Conservation (phyloP, 2,888 invertebrate species). For the Sphaerophoria taeniata region DNA sequence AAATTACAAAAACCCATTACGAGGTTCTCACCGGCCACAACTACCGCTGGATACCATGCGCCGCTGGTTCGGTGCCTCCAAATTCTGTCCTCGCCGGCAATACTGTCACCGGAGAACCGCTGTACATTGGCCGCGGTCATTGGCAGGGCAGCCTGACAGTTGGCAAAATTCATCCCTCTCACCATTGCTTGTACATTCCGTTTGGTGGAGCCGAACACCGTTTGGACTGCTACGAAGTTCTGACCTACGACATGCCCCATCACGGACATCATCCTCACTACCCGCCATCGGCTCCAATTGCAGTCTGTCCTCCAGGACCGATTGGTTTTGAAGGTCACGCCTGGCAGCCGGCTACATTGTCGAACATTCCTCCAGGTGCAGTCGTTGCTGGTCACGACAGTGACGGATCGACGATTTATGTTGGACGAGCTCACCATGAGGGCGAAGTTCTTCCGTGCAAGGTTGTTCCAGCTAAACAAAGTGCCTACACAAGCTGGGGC, state of each 20-base stretch:
- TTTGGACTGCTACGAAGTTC: slow-evolving; percentile 82
- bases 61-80: slow-evolving; percentile 81
- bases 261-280: slow-evolving; percentile 21
- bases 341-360: slow-evolving; percentile 79
- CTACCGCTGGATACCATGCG: slow-evolving; percentile 84
- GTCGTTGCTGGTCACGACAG: slow-evolving; percentile 82
- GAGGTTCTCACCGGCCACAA: slow-evolving; percentile 84
- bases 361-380: slow-evolving; percentile 81
- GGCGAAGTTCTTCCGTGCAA: slow-evolving; percentile 87
- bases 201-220: slow-evolving; percentile 83
- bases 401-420: slow-evolving; percentile 81
- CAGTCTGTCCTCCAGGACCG: not conserved
- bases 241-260: slow-evolving; percentile 78
- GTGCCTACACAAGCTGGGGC: slow-evolving; percentile 85
- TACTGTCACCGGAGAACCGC: slow-evolving; percentile 84
- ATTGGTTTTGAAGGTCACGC: not conserved
- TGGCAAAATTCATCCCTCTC: slow-evolving; percentile 85
- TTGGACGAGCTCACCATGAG: slow-evolving; percentile 83
- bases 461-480: slow-evolving; percentile 84
- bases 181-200: slow-evolving; percentile 83
- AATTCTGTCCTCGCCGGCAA: slow-evolving; percentile 80
- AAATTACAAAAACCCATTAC: slow-evolving; percentile 82
- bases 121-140: slow-evolving; percentile 85
- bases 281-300: not conserved
- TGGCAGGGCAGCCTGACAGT: slow-evolving; percentile 84